These are phyloP conservation scores for Leistus spinibarbis DNA, from an alignment of 2,888 invertebrate species.

Conservation along the genomic window DNA sequence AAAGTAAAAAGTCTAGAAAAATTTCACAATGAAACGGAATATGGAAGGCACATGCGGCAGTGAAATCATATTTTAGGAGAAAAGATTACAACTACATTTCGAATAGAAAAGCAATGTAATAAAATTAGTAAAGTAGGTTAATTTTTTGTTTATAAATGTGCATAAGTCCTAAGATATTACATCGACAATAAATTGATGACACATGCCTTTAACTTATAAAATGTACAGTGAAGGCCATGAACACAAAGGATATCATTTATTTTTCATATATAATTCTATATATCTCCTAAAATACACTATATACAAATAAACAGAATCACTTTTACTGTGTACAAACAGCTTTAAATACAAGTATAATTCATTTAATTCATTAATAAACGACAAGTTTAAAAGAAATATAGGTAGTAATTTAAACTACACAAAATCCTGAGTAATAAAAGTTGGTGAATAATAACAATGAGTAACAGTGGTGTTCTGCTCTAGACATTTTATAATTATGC, in stretches of 20 bases:
- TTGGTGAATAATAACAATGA: conserved; percentile 21
- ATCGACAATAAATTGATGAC: conserved; percentile 34
- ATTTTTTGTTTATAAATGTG: conserved; percentile 37
- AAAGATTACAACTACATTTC: conserved; percentile 28
- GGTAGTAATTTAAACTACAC: conserved; percentile 20
- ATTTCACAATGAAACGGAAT: conserved; percentile 12
- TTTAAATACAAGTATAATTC: conserved; percentile 27
- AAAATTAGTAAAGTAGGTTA: conserved; percentile 37
- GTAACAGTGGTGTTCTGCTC: conserved; percentile 32
- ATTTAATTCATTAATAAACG: conserved; percentile 26
- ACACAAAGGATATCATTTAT: conserved; percentile 32
- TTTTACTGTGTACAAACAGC: conserved; percentile 19
- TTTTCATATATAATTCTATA: conserved; percentile 4
- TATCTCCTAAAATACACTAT: conserved; percentile 15
- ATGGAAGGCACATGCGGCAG: conserved; percentile 38
- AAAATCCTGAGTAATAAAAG: conserved; percentile 37
- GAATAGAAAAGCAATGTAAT: conserved; percentile 39
- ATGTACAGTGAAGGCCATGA: conserved; percentile 39
- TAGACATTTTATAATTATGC: conserved; percentile 12
- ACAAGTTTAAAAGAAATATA: conserved; percentile 26
- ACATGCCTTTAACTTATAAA: conserved; percentile 36
- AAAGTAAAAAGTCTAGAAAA: background rate
- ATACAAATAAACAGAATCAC: conserved; percentile 35
- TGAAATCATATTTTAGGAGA: conserved; percentile 29
- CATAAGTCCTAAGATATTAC: conserved; percentile 36